These are phyloP conservation scores for Desoria tigrina DNA, from an alignment of 2,888 invertebrate species.

Conservation along the genomic window DNA sequence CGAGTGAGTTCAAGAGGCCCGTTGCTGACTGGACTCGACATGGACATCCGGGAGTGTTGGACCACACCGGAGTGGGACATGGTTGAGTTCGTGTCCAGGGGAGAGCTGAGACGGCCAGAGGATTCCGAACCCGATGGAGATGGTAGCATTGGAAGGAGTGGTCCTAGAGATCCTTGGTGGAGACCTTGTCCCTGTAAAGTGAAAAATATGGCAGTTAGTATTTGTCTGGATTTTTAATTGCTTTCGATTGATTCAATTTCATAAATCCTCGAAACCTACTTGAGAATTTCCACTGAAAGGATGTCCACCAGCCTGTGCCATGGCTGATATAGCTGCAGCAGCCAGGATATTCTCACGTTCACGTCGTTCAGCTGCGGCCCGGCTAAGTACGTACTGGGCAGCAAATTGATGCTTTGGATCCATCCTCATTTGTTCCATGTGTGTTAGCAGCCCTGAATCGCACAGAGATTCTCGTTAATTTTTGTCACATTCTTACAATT, in stretches of 20 bases:
- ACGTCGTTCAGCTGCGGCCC: constrained; percentile 86
- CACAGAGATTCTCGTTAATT: constrained; percentile 17
- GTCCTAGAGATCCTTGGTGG: constrained; percentile 41
- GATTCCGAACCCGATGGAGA: constrained; percentile 54
- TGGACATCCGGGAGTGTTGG: constrained; percentile 50
- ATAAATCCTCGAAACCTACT: constrained; percentile 38
- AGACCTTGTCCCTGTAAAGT: constrained; percentile 44
- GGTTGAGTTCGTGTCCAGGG: constrained; percentile 43
- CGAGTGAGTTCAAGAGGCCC: constrained; percentile 50
- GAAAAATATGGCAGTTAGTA: constrained; percentile 5
- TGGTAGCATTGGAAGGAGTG: constrained; percentile 51
- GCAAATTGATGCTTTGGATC: constrained; percentile 89
- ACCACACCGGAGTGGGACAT: constrained; percentile 47
- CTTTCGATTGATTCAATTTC: too few species aligned
- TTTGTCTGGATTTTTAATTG: too few species aligned
- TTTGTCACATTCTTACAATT: neutral
- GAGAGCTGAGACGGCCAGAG: constrained; percentile 52
- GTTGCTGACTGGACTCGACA: constrained; percentile 49
- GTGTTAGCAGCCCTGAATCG: constrained; percentile 78
- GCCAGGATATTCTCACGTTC: constrained; percentile 74
- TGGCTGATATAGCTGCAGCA: constrained; percentile 56
- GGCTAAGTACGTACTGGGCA: constrained; percentile 85
- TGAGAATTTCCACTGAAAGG: constrained; percentile 46
- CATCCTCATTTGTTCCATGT: constrained; percentile 97
- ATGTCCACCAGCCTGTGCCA: constrained; percentile 59